Evolutionary conservation across 2,888 invertebrate genomes (phyloP), one percentile per base, ranked within the genome.

Genomic region (Eupithecia abbreviata): DNA sequence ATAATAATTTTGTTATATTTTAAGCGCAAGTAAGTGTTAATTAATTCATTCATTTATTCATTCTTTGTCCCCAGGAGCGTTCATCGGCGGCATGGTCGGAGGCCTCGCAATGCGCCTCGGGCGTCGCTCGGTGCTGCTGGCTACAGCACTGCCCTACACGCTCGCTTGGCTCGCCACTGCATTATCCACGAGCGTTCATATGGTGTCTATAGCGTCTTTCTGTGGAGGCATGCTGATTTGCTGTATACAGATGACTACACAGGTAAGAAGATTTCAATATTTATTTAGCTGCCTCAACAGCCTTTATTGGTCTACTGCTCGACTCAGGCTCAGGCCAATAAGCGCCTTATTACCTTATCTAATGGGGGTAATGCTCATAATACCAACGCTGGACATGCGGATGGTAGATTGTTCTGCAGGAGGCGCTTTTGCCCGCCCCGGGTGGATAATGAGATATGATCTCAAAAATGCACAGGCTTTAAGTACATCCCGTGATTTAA

Each of bases 131-230:
- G 96, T 97, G 12, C 93, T 98, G 13, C 94, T 97, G 18, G 95
- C 96, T 10, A 96, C 97, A 5, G 97, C 97, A 0, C 91, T 97
- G 49, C 97, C 97, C 0, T 96, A 97, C 88, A 96, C 97, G 3
- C 94, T 96, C 71, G 97, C 97, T 41, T 98, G 98, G 98, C 93
- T 98, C 68, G 95, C 97, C 65, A 98, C 98, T 0, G 96, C 97
- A 0, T 95, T 97, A 74, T 97, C 97, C 0, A 96, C 96, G 76
- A 96, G 96, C 83, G 97, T 97, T 12, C 96, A 96, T 87, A 96
- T 97, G 93, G 96, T 98, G 90, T 97, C 97, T 81, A 95, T 96
- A 49, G 97, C 98, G 0, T 97, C 98, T 58, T 97, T 98, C 91
- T 95, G 97, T 82, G 98, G 97, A 41, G 98, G 98, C 18, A 96